phyloP scores from a whole-genome alignment of 2,113 vertebrate species.

The Mandrillus leucophaeus region DNA sequence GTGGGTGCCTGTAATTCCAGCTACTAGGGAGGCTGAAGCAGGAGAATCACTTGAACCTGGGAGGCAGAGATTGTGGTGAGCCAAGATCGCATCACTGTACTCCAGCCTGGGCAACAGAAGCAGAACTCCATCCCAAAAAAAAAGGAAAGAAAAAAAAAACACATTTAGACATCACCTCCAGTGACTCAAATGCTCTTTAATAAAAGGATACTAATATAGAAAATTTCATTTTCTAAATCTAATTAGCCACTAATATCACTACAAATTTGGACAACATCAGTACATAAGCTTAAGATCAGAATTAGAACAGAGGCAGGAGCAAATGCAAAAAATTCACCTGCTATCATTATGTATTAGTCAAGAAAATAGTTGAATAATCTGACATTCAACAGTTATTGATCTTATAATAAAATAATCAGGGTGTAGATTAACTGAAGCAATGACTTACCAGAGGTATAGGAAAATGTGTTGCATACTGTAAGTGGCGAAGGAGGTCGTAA shows the following conservation, averaged over 20 bases:
- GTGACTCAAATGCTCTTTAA: background rate
- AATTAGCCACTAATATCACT: background rate
- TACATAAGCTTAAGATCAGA: background rate
- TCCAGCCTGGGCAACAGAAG: no score
- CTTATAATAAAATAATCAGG: background rate
- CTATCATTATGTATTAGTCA: background rate
- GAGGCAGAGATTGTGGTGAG: no score
- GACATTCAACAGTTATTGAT: background rate
- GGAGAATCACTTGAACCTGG: no score
- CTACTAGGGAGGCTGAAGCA: no score
- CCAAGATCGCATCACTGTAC: fast-evolving
- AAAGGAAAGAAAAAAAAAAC: background rate
- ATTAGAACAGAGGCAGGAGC: background rate
- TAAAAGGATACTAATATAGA: background rate
- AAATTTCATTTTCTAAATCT: background rate
- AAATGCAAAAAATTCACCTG: background rate
- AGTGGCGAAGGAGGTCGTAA: constrained; percentile 84
- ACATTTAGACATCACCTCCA: background rate
- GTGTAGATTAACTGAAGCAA: background rate
- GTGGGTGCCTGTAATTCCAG: no score
- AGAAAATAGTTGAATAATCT: background rate
- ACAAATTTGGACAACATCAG: background rate
- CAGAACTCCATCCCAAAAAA: no score
- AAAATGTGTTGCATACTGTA: constrained; percentile 86
- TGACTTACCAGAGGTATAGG: constrained; percentile 85